Evolutionary conservation across 1,140 invertebrate genomes (phyloP).

Genomic region (Manduca sexta): DNA sequence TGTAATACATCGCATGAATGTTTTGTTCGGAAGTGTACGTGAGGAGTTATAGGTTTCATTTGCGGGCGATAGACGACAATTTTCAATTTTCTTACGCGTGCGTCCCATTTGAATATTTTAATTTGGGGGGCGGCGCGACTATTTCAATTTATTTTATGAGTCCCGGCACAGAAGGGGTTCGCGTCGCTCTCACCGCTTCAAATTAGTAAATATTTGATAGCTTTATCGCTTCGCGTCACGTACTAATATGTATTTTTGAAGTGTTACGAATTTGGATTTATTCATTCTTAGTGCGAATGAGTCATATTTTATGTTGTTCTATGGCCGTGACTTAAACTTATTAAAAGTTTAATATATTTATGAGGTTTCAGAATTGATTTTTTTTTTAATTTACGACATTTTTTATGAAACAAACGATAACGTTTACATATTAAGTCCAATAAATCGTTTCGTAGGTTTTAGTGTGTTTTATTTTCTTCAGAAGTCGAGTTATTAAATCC

Average conservation of each 20-base stretch:
- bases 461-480: too few relatives aligned
- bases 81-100: constrained; percentile 73
- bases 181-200: constrained; percentile 57
- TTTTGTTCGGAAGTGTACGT: constrained; percentile 36
- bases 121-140: constrained; percentile 71
- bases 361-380: too few relatives aligned
- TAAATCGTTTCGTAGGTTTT: too few relatives aligned
- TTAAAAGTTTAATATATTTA: too few relatives aligned
- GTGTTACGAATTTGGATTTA: background rate
- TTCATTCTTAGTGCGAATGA: too few relatives aligned
- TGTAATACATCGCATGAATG: too few relatives aligned
- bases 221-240: constrained; percentile 65
- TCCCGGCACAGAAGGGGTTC: constrained; percentile 59
- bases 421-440: too few relatives aligned
- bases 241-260: constrained; percentile 54
- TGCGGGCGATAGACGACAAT: constrained; percentile 72
- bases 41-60: constrained; percentile 71
- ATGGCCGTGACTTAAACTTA: too few relatives aligned
- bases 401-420: too few relatives aligned
- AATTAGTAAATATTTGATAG: constrained; percentile 73
- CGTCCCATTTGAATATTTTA: constrained; percentile 74
- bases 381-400: too few relatives aligned
- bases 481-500: too few relatives aligned
- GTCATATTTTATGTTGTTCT: too few relatives aligned
- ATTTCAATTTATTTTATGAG: constrained; percentile 74